Evolutionary conservation across 2,113 vertebrate genomes (phyloP).

Genomic region (Pandion haliaetus): DNA sequence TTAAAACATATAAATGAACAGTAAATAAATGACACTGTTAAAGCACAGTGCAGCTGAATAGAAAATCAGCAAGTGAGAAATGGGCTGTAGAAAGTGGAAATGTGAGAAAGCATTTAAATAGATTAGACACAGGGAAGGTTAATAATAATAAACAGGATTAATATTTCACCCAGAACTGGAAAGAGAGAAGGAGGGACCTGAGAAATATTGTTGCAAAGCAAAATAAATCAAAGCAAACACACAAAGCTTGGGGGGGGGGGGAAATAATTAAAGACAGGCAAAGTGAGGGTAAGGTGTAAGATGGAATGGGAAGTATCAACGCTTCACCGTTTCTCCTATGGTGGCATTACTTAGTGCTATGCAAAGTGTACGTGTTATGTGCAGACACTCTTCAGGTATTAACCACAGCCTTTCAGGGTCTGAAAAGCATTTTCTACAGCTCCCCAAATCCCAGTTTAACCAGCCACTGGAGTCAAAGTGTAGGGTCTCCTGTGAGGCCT

Average conservation of each 20-base stretch:
- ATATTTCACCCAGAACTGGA: conserved; percentile 6
- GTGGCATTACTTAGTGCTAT: background rate
- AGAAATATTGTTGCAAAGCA: background rate
- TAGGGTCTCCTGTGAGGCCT: accelerated
- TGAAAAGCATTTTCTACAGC: background rate
- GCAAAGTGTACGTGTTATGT: background rate
- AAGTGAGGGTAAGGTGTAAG: background rate
- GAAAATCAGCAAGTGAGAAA: conserved; percentile 14
- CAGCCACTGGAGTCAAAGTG: background rate
- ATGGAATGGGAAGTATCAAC: background rate
- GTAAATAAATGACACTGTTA: conserved; percentile 33
- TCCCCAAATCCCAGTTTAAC: background rate
- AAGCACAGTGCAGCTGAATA: conserved; percentile 2
- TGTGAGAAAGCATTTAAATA: conserved; percentile 46
- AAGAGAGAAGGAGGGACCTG: background rate
- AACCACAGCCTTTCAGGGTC: background rate
- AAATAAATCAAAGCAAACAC: conserved; percentile 16
- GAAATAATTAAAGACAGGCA: background rate
- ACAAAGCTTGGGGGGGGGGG: background rate
- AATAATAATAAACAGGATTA: conserved; percentile 35
- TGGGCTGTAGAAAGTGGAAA: background rate
- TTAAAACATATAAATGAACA: conserved; percentile 19
- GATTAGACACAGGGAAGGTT: background rate
- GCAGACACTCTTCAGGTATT: background rate
- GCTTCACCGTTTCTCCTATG: accelerated